Base-by-base conservation (phyloP, 2,113 vertebrate species). In the Melanostigma gelatinosum region DNA sequence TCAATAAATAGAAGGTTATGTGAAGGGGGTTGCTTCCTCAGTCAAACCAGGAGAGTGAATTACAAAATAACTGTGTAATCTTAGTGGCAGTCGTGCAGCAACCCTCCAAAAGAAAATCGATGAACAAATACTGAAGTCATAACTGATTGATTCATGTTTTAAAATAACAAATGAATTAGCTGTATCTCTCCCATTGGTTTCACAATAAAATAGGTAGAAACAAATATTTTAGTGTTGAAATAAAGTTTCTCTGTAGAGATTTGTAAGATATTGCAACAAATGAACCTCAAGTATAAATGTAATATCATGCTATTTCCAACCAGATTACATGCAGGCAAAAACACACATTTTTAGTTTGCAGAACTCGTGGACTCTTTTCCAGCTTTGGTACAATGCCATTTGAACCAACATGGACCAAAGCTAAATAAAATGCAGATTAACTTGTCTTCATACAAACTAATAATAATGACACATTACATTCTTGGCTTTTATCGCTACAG, bases 401-500 rank as follows among this genome's bases (percentile, higher is more conserved):
- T 54, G 22, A 54, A 54, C n/a, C n/a, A 57, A 42, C 36, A 29
- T 42, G 32, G 16, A 58, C 36, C 29, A 12, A 44, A n/a, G 38
- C 18, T 60, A 20, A 72, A 15, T 46, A 18, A 8, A 72, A 44
- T 22, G 54, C 38, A 72, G 8, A 55, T 48, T 15, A 57, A n/a
- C 18, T 48, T 60, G 48, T 29, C 16, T 12, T 58, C 2, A 18
- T 32, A 15, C 12, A 0, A 29, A 44, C 6, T 72, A 57, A 27
- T 52, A 54, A 4, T 20, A 57, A 20, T 50, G 48, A 22, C 18
- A 50, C 48, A 50, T 50, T 50, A 6, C 20, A 71, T 40, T 6
- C 11, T 71, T n/a, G 67, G 12, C 67, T 69, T 36, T 27, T 6
- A 74, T 24, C 29, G 1, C 12, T 63, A 80, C 24, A 62, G 66